Conservation (phyloP, 2,888 invertebrate species). For the Alviniconcha strummeri region DNA sequence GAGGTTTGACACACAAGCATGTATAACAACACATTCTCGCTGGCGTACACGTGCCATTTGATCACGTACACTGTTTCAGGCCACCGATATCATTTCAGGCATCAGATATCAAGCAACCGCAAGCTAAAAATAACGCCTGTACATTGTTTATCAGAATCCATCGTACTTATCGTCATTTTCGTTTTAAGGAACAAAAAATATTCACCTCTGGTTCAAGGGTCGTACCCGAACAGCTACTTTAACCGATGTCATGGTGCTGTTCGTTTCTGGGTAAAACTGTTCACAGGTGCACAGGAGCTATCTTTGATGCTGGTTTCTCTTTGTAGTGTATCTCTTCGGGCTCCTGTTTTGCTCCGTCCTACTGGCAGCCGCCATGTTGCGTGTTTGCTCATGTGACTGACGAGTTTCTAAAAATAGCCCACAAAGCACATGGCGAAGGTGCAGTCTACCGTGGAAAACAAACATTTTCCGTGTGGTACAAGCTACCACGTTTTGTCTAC, state of each 20-base stretch:
- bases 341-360: background rate
- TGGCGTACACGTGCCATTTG: background rate
- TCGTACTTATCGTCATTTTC: no score
- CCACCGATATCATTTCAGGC: no score
- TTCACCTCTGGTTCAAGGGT: conserved; percentile 66
- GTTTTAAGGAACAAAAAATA: background rate
- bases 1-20: background rate
- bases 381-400: conserved; percentile 33
- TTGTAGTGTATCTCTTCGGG: background rate
- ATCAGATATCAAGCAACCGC: background rate
- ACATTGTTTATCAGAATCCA: no score
- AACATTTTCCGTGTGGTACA: background rate
- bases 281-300: conserved; percentile 6
- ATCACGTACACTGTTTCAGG: no score
- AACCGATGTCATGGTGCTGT: conserved; percentile 85
- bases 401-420: conserved; percentile 26
- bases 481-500: no score
- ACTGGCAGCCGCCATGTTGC: conserved; percentile 31
- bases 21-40: background rate
- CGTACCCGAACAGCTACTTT: conserved; percentile 70
- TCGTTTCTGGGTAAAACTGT: background rate
- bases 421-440: background rate
- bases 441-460: background rate
- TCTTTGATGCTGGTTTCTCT: conserved; percentile 11
- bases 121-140: no score